phyloP scores from a whole-genome alignment of 2,113 vertebrate species.

The Psittacus erithacus region DNA sequence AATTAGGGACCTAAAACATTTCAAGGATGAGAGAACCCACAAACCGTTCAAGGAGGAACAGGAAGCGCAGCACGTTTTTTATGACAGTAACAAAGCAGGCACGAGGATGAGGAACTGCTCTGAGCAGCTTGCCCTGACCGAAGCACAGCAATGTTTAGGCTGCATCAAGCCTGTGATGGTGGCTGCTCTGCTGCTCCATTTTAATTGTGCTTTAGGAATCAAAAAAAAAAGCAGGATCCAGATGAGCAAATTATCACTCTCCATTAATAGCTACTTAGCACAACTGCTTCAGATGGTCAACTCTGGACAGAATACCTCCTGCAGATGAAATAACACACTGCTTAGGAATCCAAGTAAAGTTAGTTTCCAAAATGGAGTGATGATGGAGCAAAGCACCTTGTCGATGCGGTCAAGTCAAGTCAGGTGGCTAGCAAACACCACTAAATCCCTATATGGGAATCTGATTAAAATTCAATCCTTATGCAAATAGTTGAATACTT shows the following conservation, averaged over 20 bases:
- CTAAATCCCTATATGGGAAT: not conserved
- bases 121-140: not conserved
- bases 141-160: not conserved
- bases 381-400: not conserved
- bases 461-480: conserved; percentile 31
- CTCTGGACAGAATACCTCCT: not conserved
- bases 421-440: not conserved
- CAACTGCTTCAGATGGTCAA: not conserved
- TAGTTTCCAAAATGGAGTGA: fast-evolving
- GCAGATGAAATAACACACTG: not conserved
- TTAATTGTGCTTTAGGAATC: not conserved
- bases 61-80: not conserved
- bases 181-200: not conserved
- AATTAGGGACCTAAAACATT: not conserved
- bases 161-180: not conserved
- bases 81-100: not conserved
- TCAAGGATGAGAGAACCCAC: not conserved
- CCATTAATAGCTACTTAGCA: not conserved
- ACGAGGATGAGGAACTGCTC: not conserved
- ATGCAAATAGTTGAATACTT: not conserved
- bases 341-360: not conserved
- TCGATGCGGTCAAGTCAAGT: not conserved
- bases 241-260: not conserved
- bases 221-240: not conserved
- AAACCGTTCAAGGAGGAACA: not conserved